Evolutionary conservation across 2,797 vertebrate genomes (phyloP), one percentile per base, ranked within the genome.

Genomic region (Tachyglossus aculeatus): DNA sequence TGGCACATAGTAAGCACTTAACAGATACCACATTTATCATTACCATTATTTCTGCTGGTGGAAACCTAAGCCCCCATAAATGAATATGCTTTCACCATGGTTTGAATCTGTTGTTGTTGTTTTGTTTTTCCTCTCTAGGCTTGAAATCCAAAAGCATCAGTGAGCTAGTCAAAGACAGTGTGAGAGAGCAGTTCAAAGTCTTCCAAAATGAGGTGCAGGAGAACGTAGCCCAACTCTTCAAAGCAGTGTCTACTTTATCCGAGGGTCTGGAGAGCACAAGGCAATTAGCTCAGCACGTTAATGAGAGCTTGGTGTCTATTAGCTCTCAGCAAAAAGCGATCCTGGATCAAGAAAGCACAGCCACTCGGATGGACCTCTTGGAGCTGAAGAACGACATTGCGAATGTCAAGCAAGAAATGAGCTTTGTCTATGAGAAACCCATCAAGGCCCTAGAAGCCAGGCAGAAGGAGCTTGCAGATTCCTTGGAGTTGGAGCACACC

Each of bases 261-360:
- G 47, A 88, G 31, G 92, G 94, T 16, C 86, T 94, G 52, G 90
- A 92, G 87, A 91, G 71, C 33, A 90, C 87, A 0, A 93, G 83
- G 60, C 83, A 87, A 54, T 43, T 78, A 50, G 68, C 93, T 44
- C 88, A 63, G 40, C 68, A 74, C 31, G 74, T 94, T 41, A 95
- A 94, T 53, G 55, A 81, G 61, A 91, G 90, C 2, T 39, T 90
- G 32, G 38, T 64, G 50, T 76, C 64, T 44, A 31, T 68, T 59
- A 40, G 55, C 27, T 59, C 55, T 5, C 90, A 89, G 21, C 66
- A 89, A 76, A 90, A 84, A 56, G 32, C 82, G 72, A 24, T 40
- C 59, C 56, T 67, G 37, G 80, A 83, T 29, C 83, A 84, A 67
- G 85, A 85, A 22, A 85, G 39, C 3, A 81, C 31, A 9, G 71